These are phyloP conservation scores for Muraenolepis orangiensis DNA, from an alignment of 2,797 vertebrate species.

Conservation along the genomic window DNA sequence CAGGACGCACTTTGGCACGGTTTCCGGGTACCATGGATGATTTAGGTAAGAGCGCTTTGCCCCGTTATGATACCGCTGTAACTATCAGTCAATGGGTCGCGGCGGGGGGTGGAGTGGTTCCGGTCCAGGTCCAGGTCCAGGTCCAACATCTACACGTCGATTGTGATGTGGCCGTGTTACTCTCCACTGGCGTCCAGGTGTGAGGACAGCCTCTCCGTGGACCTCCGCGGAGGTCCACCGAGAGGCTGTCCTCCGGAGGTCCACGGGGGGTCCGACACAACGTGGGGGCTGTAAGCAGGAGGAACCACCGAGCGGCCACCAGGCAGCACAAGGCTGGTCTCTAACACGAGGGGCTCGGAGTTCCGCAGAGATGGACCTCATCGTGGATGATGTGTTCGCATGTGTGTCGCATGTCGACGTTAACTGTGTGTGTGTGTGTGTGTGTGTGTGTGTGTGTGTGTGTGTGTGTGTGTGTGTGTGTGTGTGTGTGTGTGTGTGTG, in stretches of 20 bases:
- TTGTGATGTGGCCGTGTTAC: not conserved
- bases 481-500: not conserved
- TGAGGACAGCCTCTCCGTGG: not conserved
- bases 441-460: not conserved
- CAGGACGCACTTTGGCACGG: constrained; percentile 27
- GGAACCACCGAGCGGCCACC: too few relatives aligned
- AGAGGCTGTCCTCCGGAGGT: too few relatives aligned
- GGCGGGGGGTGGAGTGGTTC: constrained; percentile 32
- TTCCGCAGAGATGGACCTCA: too few relatives aligned
- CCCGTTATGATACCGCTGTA: too few relatives aligned
- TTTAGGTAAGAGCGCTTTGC: constrained; percentile 76
- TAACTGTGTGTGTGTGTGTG: constrained; percentile 12
- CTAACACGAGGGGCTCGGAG: too few relatives aligned
- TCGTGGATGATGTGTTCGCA: too few relatives aligned
- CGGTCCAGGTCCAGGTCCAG: too few relatives aligned
- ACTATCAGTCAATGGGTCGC: too few relatives aligned
- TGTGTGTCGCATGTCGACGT: constrained; percentile 6
- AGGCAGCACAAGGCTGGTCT: too few relatives aligned
- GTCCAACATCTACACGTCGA: too few relatives aligned
- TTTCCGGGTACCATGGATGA: constrained; percentile 75
- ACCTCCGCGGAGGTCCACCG: not conserved
- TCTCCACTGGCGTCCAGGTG: not conserved
- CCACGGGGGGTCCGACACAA: too few relatives aligned
- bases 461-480: not conserved
- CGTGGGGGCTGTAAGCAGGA: too few relatives aligned